These are phyloP conservation scores for Trichomycterus rosablanca DNA, from an alignment of 2,113 vertebrate species.

Conservation along the genomic window DNA sequence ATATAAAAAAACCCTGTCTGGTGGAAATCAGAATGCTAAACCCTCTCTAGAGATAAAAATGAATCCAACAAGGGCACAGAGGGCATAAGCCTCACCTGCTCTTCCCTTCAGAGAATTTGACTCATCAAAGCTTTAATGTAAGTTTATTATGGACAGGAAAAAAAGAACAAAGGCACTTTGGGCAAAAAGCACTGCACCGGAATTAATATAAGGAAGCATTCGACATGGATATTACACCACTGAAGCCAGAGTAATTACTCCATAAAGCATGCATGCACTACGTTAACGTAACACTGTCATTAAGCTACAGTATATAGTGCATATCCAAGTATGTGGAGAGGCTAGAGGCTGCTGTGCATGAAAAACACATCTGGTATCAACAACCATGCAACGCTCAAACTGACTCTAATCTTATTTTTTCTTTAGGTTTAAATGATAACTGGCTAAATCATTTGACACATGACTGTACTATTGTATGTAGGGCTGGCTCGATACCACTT, in stretches of 20 bases:
- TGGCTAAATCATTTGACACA: too few relatives aligned
- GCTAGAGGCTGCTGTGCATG: background rate
- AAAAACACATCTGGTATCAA: background rate
- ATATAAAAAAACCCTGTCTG: background rate
- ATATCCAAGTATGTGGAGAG: too few relatives aligned
- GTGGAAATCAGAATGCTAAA: conserved; percentile 37
- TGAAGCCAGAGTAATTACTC: conserved; percentile 17
- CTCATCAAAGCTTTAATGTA: background rate
- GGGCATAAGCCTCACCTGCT: background rate
- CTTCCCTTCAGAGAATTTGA: background rate
- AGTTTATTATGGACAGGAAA: background rate
- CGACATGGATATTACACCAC: background rate
- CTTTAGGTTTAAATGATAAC: too few relatives aligned
- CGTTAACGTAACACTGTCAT: conserved; percentile 1
- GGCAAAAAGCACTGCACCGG: background rate
- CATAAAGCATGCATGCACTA: conserved; percentile 7
- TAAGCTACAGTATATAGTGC: too few relatives aligned
- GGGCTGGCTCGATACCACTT: too few relatives aligned
- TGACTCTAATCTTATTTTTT: too few relatives aligned
- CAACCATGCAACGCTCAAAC: too few relatives aligned
- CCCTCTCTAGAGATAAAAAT: too few relatives aligned
- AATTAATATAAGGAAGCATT: conserved; percentile 2
- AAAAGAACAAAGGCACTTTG: background rate
- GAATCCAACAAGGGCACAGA: conserved; percentile 25
- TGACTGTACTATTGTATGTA: too few relatives aligned